phyloP scores from a whole-genome alignment of 1,140 invertebrate genomes.

The Drosophila burlai region DNA sequence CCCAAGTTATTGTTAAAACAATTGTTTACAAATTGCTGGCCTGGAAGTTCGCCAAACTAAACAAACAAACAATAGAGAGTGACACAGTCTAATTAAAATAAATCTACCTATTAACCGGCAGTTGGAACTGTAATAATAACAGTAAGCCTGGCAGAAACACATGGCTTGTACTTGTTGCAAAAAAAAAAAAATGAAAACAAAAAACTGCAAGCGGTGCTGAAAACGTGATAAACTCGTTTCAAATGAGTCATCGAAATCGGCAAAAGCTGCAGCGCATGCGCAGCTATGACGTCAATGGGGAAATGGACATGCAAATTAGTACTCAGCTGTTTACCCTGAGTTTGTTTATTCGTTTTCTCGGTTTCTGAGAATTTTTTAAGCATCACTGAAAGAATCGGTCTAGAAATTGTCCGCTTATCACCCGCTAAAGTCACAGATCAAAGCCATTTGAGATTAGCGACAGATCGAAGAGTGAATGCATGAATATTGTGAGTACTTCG shows the following conservation, averaged over 20 bases:
- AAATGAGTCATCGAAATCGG: conserved; percentile 17
- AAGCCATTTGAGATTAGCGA: conserved; percentile 12
- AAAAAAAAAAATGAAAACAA: background rate
- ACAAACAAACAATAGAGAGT: background rate
- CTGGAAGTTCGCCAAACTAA: background rate
- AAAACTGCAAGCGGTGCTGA: conserved; percentile 8
- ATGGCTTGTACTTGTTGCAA: background rate
- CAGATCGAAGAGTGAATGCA: background rate
- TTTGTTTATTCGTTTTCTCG: conserved; percentile 7
- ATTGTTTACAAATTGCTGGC: background rate
- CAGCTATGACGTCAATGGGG: conserved; percentile 52
- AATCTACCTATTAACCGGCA: background rate
- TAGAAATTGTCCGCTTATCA: conserved; percentile 39
- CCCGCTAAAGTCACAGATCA: conserved; percentile 11
- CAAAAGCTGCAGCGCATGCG: conserved; percentile 36
- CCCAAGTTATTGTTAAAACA: background rate
- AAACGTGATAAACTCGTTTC: conserved; percentile 16
- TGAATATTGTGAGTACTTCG: background rate
- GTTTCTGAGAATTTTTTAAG: conserved; percentile 7
- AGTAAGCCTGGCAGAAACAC: background rate
- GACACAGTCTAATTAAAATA: background rate
- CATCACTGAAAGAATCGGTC: background rate
- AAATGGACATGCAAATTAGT: conserved; percentile 3
- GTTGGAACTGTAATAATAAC: background rate
- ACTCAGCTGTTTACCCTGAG: conserved; percentile 4